A percentile compares a stretch with the other conserved stretches of the same genome.
Evolutionary conservation across 2,797 vertebrate genomes (phyloP).

Genomic region (Scleropages formosus): DNA sequence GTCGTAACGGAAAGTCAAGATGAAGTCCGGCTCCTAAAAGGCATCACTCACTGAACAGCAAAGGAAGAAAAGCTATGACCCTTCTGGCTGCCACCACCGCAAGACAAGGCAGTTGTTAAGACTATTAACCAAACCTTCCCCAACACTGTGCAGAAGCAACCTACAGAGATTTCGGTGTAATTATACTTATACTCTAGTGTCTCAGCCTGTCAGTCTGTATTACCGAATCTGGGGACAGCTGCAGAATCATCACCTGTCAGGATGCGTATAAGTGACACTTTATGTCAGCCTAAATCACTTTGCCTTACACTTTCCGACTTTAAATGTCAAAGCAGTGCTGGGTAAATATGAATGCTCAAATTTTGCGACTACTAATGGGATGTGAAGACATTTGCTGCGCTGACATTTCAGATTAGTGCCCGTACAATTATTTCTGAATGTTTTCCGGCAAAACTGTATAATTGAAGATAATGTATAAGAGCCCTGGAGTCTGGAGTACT

Average conservation of each 20-base stretch:
- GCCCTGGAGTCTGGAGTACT: slow-evolving; percentile 48
- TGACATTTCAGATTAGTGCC: slow-evolving; percentile 71
- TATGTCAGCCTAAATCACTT: slow-evolving; percentile 47
- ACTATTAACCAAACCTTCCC: slow-evolving; percentile 23
- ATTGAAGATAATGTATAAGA: slow-evolving; percentile 59
- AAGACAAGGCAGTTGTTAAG: slow-evolving; percentile 12
- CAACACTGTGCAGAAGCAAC: background rate
- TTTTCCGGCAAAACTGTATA: slow-evolving; percentile 62
- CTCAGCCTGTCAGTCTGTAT: slow-evolving; percentile 21
- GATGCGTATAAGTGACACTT: slow-evolving; percentile 52
- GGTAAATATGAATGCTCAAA: slow-evolving; percentile 66
- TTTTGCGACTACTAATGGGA: slow-evolving; percentile 63
- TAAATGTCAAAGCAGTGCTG: slow-evolving; percentile 63
- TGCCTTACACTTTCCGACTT: slow-evolving; percentile 45
- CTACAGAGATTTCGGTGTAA: slow-evolving; percentile 5
- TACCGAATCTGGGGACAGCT: slow-evolving; percentile 31
- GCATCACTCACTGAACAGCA: background rate
- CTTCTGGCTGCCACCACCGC: background rate
- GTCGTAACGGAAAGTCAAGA: background rate
- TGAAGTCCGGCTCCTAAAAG: background rate
- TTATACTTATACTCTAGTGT: background rate
- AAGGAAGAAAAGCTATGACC: background rate
- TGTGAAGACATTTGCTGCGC: slow-evolving; percentile 64
- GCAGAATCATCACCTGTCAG: slow-evolving; percentile 51
- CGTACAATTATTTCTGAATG: slow-evolving; percentile 55